These are phyloP conservation scores for Prolemur simus DNA, from an alignment of 2,113 vertebrate species.

Conservation along the genomic window DNA sequence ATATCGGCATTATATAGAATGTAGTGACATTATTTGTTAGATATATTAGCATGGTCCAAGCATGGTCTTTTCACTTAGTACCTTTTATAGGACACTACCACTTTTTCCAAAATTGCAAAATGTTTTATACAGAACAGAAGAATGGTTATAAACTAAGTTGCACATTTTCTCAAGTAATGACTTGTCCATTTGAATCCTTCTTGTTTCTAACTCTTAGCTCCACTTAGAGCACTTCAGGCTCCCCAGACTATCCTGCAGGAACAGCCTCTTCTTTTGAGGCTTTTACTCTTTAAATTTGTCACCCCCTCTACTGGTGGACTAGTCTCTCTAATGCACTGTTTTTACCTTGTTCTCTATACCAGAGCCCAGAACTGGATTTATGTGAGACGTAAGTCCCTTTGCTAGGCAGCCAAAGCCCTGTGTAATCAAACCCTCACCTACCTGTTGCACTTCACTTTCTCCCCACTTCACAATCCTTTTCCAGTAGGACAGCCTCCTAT, in stretches of 20 bases:
- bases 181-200: background rate
- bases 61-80: background rate
- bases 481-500: background rate
- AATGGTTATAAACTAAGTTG: background rate
- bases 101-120: background rate
- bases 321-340: background rate
- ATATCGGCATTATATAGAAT: background rate
- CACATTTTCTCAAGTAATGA: constrained; percentile 7
- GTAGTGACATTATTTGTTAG: background rate
- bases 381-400: background rate
- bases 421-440: background rate
- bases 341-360: background rate
- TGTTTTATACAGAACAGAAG: background rate
- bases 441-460: background rate
- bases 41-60: background rate
- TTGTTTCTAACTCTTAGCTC: background rate
- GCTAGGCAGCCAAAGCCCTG: background rate
- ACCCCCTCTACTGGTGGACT: background rate
- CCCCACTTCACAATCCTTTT: background rate
- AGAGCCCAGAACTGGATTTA: background rate
- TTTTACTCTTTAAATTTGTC: background rate
- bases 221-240: background rate
- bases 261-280: background rate
- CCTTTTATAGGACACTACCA: background rate
- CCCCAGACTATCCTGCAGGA: background rate